A percentile compares a stretch with the other conserved stretches of the same genome.
phyloP scores from a whole-genome alignment of 2,888 invertebrate species.

The Proisotoma minuta region DNA sequence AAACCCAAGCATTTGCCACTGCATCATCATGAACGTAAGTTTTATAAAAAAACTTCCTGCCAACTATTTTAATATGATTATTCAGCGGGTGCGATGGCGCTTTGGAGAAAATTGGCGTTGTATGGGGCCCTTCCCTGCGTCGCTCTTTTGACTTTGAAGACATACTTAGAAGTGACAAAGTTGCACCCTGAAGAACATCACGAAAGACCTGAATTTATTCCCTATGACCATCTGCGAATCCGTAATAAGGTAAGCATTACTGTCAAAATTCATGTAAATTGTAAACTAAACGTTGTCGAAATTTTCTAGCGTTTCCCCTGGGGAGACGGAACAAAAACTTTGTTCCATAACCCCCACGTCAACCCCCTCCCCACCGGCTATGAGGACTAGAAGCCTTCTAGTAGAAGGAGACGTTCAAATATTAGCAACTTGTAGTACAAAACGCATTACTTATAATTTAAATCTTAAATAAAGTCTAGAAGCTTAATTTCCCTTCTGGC shows the following conservation, averaged over 20 bases:
- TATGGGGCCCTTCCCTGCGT: slow-evolving; percentile 35
- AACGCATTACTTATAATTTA: too few relatives aligned
- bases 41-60: not conserved
- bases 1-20: not conserved
- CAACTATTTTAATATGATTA: not conserved
- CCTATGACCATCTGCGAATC: slow-evolving; percentile 32
- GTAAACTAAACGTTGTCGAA: not conserved
- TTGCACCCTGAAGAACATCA: slow-evolving; percentile 20
- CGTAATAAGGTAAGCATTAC: slow-evolving; percentile 26
- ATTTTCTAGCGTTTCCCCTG: slow-evolving; percentile 29
- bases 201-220: slow-evolving; percentile 23
- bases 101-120: slow-evolving; percentile 24
- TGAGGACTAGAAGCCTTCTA: slow-evolving; percentile 14
- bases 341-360: slow-evolving; percentile 31
- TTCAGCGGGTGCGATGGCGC: slow-evolving; percentile 12
- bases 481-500: too few relatives aligned
- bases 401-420: too few relatives aligned
- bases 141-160: slow-evolving; percentile 19
- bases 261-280: not conserved
- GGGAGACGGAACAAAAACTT: slow-evolving; percentile 28
- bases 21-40: slow-evolving; percentile 9
- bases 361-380: slow-evolving; percentile 28
- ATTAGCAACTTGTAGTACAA: too few relatives aligned
- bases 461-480: too few relatives aligned
- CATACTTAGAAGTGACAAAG: slow-evolving; percentile 17